Evolutionary conservation across 2,888 invertebrate genomes (phyloP).

Genomic region (Heliconius ismenius): DNA sequence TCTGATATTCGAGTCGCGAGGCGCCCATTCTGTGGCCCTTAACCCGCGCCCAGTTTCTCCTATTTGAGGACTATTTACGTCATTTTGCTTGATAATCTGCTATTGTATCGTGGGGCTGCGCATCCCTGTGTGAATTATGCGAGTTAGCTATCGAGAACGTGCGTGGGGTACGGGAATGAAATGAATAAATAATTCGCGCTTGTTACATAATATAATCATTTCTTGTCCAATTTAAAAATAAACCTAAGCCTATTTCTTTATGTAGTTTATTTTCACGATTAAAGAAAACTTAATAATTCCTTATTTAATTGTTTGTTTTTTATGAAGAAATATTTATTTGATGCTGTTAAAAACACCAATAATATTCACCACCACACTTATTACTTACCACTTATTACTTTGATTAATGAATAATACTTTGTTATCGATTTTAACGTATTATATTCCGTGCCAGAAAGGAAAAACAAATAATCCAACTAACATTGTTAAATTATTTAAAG

Average conservation of each 20-base stretch:
- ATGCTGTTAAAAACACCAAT: too few relatives aligned
- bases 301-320: too few relatives aligned
- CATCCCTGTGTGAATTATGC: conserved; percentile 77
- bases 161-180: conserved; percentile 72
- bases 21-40: conserved; percentile 73
- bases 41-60: conserved; percentile 76
- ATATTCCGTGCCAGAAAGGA: too few relatives aligned
- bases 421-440: too few relatives aligned
- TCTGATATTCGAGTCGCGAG: conserved; percentile 76
- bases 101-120: conserved; percentile 75
- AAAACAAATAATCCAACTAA: too few relatives aligned
- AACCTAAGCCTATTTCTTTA: not conserved
- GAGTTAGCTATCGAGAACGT: conserved; percentile 77
- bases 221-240: conserved; percentile 38
- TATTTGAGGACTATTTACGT: conserved; percentile 77
- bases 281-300: too few relatives aligned
- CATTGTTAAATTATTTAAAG: too few relatives aligned
- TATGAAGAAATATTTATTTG: too few relatives aligned
- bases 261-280: too few relatives aligned
- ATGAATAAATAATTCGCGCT: conserved; percentile 64
- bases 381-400: too few relatives aligned
- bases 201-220: conserved; percentile 44
- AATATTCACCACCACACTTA: too few relatives aligned
- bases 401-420: too few relatives aligned
- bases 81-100: conserved; percentile 81